A percentile compares a stretch with the other conserved stretches of the same genome.
Evolutionary conservation across 2,888 invertebrate genomes (phyloP).

Genomic region (Philereme vetulata): DNA sequence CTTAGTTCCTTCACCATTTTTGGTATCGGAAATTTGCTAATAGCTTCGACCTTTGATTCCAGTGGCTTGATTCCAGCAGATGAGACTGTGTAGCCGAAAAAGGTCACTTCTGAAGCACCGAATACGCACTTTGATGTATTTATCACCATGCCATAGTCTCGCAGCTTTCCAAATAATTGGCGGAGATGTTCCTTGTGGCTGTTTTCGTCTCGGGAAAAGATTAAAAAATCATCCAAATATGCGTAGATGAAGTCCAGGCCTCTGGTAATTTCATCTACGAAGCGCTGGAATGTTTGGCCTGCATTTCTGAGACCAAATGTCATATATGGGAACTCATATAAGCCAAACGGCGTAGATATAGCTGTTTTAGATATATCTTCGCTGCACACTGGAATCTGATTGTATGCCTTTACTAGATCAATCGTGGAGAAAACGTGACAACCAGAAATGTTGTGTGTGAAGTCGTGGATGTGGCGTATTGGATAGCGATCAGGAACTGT

Average conservation of each 20-base stretch:
- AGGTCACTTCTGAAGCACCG: constrained; percentile 22
- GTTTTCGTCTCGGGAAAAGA: constrained; percentile 17
- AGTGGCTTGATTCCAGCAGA: constrained; percentile 22
- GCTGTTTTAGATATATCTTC: constrained; percentile 45
- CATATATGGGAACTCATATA: constrained; percentile 50
- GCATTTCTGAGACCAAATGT: constrained; percentile 60
- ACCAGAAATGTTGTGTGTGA: constrained; percentile 11
- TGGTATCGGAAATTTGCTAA: constrained; percentile 2
- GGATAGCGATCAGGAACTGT: constrained; percentile 24
- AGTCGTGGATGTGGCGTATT: constrained; percentile 17
- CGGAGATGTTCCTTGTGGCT: not conserved
- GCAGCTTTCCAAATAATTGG: not conserved
- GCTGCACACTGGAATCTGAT: constrained; percentile 1
- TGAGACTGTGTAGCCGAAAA: constrained; percentile 26
- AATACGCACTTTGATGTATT: constrained; percentile 31
- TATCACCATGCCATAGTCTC: constrained; percentile 27
- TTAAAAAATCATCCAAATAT: constrained; percentile 26
- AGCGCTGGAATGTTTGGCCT: constrained; percentile 19
- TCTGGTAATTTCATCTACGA: constrained; percentile 40
- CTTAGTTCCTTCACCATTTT: constrained; percentile 6
- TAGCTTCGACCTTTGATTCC: constrained; percentile 5
- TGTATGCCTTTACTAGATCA: constrained; percentile 1
- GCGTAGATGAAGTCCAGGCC: constrained; percentile 28
- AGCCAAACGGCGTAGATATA: constrained; percentile 47
- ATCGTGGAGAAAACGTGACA: constrained; percentile 5